Percentiles rank a stretch among this genome's conserved stretches.
phyloP scores from a whole-genome alignment of 2,888 invertebrate species.

The Hetaerina titia region DNA sequence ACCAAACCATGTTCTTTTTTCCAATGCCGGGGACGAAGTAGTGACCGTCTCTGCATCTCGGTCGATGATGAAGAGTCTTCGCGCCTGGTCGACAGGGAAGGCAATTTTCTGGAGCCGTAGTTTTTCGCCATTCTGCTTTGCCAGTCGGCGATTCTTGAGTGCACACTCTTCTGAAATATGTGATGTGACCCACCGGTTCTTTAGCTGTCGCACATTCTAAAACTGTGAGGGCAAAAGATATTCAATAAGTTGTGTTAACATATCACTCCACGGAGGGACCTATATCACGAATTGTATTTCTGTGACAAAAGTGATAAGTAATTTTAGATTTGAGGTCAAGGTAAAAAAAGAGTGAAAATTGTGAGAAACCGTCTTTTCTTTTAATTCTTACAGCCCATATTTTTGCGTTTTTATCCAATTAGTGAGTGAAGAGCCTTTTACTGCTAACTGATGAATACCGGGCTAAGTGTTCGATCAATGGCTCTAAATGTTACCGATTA shows the following conservation, averaged over 20 bases:
- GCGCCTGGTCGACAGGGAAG: not conserved
- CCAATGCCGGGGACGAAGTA: constrained; percentile 11
- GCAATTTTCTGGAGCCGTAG: not conserved
- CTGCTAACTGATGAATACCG: too few species aligned
- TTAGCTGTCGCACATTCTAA: not conserved
- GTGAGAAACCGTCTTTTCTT: too few species aligned
- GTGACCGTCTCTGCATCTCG: constrained; percentile 50
- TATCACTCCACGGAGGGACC: too few species aligned
- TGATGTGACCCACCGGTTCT: not conserved
- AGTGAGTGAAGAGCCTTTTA: too few species aligned
- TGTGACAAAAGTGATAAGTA: not conserved
- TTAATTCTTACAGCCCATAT: too few species aligned
- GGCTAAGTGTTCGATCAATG: too few species aligned
- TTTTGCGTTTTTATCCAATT: too few species aligned
- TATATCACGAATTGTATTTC: not conserved
- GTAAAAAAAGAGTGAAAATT: too few species aligned
- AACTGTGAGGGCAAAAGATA: not conserved
- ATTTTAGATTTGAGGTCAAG: too few species aligned
- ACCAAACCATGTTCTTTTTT: not conserved
- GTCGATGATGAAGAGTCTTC: constrained; percentile 7
- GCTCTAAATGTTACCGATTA: too few species aligned
- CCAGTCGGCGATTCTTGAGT: not conserved
- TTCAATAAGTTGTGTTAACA: not conserved
- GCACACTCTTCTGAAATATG: not conserved
- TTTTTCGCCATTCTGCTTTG: not conserved